These are phyloP conservation scores for Oxygymnocypris stewartii DNA, from an alignment of 2,113 vertebrate genomes.

Conservation along the genomic window DNA sequence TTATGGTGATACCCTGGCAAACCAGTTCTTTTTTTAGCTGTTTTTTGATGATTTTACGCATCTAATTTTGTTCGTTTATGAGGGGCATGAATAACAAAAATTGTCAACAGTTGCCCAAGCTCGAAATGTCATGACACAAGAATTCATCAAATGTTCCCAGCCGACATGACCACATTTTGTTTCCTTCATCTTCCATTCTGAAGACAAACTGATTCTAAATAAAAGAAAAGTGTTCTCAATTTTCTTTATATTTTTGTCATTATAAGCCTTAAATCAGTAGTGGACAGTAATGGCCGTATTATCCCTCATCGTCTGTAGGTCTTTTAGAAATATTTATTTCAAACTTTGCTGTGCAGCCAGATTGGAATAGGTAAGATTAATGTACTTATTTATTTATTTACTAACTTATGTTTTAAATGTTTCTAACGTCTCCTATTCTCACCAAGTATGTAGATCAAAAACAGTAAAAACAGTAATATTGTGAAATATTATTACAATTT, in stretches of 20 bases:
- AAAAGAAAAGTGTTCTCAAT: not conserved
- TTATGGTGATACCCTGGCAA: not conserved
- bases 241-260: not conserved
- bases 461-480: too few relatives aligned
- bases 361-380: too few relatives aligned
- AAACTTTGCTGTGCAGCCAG: not conserved
- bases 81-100: slow-evolving; percentile 28
- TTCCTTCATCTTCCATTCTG: not conserved
- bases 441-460: too few relatives aligned
- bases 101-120: not conserved
- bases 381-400: too few relatives aligned
- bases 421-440: too few relatives aligned
- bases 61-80: slow-evolving; percentile 6
- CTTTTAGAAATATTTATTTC: not conserved
- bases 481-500: too few relatives aligned
- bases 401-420: too few relatives aligned
- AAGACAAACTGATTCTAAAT: not conserved
- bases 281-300: not conserved
- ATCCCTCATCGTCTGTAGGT: not conserved
- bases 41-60: slow-evolving; percentile 22
- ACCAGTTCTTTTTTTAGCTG: not conserved
- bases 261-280: not conserved
- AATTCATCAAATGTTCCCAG: not conserved
- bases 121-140: not conserved
- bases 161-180: not conserved